Evolutionary conservation across 2,888 invertebrate genomes (phyloP).

Genomic region (Thalpophila matura): DNA sequence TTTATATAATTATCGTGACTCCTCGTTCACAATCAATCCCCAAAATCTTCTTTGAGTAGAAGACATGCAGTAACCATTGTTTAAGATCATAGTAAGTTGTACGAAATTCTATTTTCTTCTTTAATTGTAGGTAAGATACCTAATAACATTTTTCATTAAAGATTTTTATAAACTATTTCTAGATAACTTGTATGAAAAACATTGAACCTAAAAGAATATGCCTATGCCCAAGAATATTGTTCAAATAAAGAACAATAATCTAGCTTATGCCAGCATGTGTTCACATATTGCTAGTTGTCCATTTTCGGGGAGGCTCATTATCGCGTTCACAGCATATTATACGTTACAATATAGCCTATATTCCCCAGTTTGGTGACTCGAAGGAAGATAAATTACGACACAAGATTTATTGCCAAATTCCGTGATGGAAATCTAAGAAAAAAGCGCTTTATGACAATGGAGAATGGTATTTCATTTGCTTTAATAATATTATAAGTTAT

Average conservation of each 20-base stretch:
- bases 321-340: conserved; percentile 29
- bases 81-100: no score
- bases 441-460: conserved; percentile 48
- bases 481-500: conserved; percentile 32
- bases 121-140: no score
- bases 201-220: no score
- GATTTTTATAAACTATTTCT: no score
- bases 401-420: conserved; percentile 52
- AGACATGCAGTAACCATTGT: no score
- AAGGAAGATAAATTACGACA: conserved; percentile 57
- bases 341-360: conserved; percentile 33
- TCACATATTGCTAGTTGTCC: not conserved
- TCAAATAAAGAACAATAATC: not conserved
- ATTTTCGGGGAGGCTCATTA: conserved; percentile 29
- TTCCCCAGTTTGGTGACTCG: conserved; percentile 45
- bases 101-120: no score
- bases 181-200: no score
- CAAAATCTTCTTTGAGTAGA: no score
- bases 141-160: no score
- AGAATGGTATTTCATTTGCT: conserved; percentile 25
- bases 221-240: no score
- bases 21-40: no score
- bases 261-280: not conserved
- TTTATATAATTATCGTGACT: no score
- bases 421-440: conserved; percentile 54